phyloP scores from a whole-genome alignment of 2,888 invertebrate genomes.

The Eupithecia centaureata region DNA sequence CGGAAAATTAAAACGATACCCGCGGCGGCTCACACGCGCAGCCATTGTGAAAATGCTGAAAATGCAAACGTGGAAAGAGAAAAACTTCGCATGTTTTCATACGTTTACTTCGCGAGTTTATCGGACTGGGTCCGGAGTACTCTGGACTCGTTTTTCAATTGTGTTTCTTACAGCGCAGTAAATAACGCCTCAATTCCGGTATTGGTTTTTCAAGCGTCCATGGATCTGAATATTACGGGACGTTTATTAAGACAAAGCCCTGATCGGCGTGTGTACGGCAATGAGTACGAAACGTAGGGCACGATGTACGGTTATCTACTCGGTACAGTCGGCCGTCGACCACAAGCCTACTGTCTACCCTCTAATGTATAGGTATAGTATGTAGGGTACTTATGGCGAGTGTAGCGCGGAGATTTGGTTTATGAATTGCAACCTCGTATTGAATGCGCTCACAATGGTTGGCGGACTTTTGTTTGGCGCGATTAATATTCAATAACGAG shows the following conservation, averaged over 20 bases:
- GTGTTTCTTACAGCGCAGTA: conserved; percentile 38
- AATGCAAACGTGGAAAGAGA: conserved; percentile 59
- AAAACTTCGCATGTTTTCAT: conserved; percentile 68
- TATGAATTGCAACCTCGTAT: conserved; percentile 67
- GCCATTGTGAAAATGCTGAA: conserved; percentile 66
- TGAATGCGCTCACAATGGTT: conserved; percentile 64
- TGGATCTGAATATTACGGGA: conserved; percentile 23
- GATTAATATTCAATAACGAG: conserved; percentile 62
- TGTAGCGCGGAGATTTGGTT: conserved; percentile 71
- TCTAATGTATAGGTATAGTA: conserved; percentile 51
- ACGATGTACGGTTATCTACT: conserved; percentile 65
- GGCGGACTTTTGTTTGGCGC: conserved; percentile 57
- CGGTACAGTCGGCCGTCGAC: conserved; percentile 66
- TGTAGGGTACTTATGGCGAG: conserved; percentile 52
- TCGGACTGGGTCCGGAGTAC: conserved; percentile 50
- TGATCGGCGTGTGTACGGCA: conserved; percentile 53
- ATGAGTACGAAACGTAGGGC: conserved; percentile 47
- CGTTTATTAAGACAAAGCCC: conserved; percentile 56
- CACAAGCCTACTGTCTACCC: conserved; percentile 63
- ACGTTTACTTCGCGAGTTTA: conserved; percentile 68
- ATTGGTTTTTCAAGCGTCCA: conserved; percentile 45
- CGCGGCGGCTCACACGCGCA: conserved; percentile 59
- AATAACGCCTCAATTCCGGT: conserved; percentile 35
- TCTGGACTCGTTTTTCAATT: conserved; percentile 47
- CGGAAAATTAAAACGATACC: conserved; percentile 84